Evolutionary conservation across 2,797 vertebrate species (phyloP), one percentile per base, ranked within the genome.

Genomic region (Phoebastria nigripes): DNA sequence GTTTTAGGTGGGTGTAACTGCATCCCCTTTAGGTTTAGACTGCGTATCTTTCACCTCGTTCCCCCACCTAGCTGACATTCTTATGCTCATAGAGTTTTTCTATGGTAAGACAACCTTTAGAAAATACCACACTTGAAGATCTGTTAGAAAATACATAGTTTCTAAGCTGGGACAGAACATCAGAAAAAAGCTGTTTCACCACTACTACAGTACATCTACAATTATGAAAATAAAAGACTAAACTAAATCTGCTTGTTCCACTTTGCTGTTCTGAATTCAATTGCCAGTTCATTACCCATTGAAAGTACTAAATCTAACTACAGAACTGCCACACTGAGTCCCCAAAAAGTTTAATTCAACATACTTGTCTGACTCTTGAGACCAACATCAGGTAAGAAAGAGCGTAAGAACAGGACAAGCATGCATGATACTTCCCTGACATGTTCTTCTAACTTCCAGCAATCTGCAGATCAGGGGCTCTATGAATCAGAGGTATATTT

Each of bases 181-280:
- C 10, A 67, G 22, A 35, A 61, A 79, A 71, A 47, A 81, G 31
- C 24, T 52, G 20, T 35, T 81, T 82, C 33, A 58, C 17, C 1
- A 2, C 29, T 61, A 41, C n/a, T 47, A 61, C 4, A 80, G 41
- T 18, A 35, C 9, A 16, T 56, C 26, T 65, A 47, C 0, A 0
- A 39, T 44, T 61, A 47, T 8, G 10, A 42, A 89, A 93, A 70
- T 4, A 39, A 52, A 52, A 54, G 56, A 70, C 9, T n/a, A 41
- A 78, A 81, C 12, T 55, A 52, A 61, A 86, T 39, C 21, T 19
- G 26, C 1, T 55, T 83, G 49, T 63, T 58, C 46, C 35, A 86
- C 17, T 82, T 37, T 12, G 22, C 1, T 18, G 28, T 58, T 93
- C 37, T 24, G 20, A 81, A 78, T 59, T 61, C 3, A 8, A 31